These are phyloP conservation scores for Xenopus borealis DNA, from an alignment of 2,113 vertebrate genomes.

Conservation along the genomic window DNA sequence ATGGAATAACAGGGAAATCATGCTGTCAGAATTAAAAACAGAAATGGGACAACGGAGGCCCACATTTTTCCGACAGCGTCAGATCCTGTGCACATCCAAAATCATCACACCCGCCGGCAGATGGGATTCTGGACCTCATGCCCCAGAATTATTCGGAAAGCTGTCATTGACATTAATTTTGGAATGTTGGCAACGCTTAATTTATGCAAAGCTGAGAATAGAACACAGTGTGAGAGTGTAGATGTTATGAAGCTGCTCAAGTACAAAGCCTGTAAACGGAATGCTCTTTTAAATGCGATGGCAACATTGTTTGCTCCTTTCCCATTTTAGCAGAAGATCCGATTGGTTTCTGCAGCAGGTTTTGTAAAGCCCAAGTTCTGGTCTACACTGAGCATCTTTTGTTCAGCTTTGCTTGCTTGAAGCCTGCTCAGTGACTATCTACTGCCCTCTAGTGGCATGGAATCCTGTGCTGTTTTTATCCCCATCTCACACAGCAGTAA, in stretches of 20 bases:
- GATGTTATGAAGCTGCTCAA: slow-evolving; percentile 12
- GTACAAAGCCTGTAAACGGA: slow-evolving; percentile 12
- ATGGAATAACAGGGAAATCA: slow-evolving; percentile 10
- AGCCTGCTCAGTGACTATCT: slow-evolving; percentile 89
- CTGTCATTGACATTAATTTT: slow-evolving; percentile 42
- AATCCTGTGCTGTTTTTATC: not conserved
- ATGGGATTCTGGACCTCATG: slow-evolving; percentile 38
- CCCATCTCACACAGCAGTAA: too few species aligned
- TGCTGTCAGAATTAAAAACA: slow-evolving; percentile 19
- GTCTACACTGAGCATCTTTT: slow-evolving; percentile 82
- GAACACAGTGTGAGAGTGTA: slow-evolving; percentile 17
- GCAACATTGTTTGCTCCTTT: slow-evolving; percentile 59
- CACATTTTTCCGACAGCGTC: slow-evolving; percentile 11
- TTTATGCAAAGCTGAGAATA: slow-evolving; percentile 23
- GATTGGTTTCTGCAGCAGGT: slow-evolving; percentile 52
- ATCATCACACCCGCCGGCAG: slow-evolving; percentile 26
- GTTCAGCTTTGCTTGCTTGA: slow-evolving; percentile 79
- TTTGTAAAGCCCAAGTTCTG: slow-evolving; percentile 10
- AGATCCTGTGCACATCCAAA: slow-evolving; percentile 22
- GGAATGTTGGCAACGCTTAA: slow-evolving; percentile 34
- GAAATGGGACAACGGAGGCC: slow-evolving; percentile 14
- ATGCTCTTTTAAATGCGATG: slow-evolving; percentile 2
- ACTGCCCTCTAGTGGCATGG: slow-evolving; percentile 96
- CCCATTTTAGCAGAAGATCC: slow-evolving; percentile 67
- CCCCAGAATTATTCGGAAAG: slow-evolving; percentile 38